Base-by-base conservation (phyloP, 2,113 vertebrate species). In the Puma concolor region DNA sequence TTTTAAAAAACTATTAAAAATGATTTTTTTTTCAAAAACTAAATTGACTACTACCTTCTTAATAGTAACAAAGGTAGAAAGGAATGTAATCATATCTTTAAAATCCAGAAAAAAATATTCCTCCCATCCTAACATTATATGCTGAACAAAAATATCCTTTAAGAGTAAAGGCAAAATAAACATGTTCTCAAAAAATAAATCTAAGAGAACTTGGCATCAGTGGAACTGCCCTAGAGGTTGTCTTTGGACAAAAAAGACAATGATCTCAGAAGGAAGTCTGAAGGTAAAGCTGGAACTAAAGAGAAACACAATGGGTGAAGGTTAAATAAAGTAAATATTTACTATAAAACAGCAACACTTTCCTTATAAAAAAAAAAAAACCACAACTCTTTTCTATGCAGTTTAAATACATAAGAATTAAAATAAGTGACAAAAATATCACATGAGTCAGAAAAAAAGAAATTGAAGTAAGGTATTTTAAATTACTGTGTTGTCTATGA, bases 91-190 rank as follows among this genome's bases (percentile, higher is more conserved):
- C 25, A 36, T 50, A 44, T 64, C 33, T 63, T 48, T 44, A 95
- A 94, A 79, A 72, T 36, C 48, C 52, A 96, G 33, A 44, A 60
- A 38, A 36, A 91, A 72, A 60, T 19, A 72, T n/a, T 5, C 14
- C 15, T 90, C 36, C 5, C 41, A 52, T 52, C 31, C 7, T 77
- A 71, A 83, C 74, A 79, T 91, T 66, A 66, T 79, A 79, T n/a
- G 50, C 8, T 66, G 41, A 91, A 60, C 31, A 82, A 91, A 95
- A 94, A 64, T 67, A 82, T 60, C 54, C 29, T 79, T 81, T 96
- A n/a, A 93, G 13, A 95, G 92, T 79, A 74, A 85, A 80, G 31
- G 21, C 85, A 87, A 87, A 93, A 74, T 44, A 82, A 71, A 96
- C n/a, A 50, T 33, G 12, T 33, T 95, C 93, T 67, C 1, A 50